Base-by-base conservation (phyloP, 2,113 vertebrate genomes). In the Pomatorhinus ruficollis region DNA sequence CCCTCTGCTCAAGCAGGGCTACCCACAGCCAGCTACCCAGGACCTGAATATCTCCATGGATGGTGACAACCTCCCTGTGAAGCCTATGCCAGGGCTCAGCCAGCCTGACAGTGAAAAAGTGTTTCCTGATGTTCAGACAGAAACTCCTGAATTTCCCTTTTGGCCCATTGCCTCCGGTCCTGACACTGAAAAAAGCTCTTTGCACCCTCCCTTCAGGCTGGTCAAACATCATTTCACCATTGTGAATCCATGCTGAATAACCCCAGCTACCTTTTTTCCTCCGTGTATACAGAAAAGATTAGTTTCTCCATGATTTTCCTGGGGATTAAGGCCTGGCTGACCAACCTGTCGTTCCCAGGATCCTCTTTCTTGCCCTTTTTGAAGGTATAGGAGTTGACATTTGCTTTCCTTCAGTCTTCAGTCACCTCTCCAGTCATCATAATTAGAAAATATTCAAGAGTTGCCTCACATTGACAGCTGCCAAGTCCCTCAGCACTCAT, bases 241-340 rank as follows among this genome's bases (percentile, higher is more conserved):
- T 30, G 28, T 74, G 65, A 82, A 78, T 44, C 35, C 54, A n/a
- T 5, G 39, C 8, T 77, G 30, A 72, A 57, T 39, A 68, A 81
- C 8, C 7, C 5, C n/a, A 57, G 12, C 9, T 30, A 33, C 11
- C 2, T 30, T 76, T 60, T 19, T 37, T 25, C 22, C 12, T 85
- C 56, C 5, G 3, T 4, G 3, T 30, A 72, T 7, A 47, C 3
- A 12, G 28, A 71, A 87, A 66, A 0, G 0, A 6, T 68, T 24
- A 6, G 6, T 12, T 44, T 24, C 60, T 25, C 49, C 18, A n/a
- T 20, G 0, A 44, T 16, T 24, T 39, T 37, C 24, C 27, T 12
- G 35, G 11, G 13, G 12, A 60, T 44, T 50, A 53, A 79, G 30
- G 25, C 49, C 37, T 37, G 17, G 11, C 28, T n/a, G 37, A 76